Evolutionary conservation across 2,113 vertebrate genomes (phyloP).

Genomic region (Scortum barcoo): DNA sequence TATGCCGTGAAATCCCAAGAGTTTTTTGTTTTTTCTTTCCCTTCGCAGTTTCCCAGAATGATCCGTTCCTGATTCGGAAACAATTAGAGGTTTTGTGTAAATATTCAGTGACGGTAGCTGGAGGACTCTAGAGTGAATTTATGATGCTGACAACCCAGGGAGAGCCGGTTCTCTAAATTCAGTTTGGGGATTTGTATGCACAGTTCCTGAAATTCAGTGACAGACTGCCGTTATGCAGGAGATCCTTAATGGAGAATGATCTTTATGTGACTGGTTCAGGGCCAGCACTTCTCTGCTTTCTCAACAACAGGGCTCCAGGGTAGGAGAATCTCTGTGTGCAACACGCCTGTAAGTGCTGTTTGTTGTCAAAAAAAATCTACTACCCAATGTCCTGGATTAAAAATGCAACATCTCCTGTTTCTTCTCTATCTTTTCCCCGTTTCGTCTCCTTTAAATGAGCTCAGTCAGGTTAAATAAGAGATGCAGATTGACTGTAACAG

Average conservation of each 20-base stretch:
- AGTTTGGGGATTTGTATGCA: conserved; percentile 45
- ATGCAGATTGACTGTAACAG: conserved; percentile 72
- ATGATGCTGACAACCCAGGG: conserved; percentile 27
- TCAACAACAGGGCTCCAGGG: conserved; percentile 68
- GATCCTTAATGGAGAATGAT: conserved; percentile 64
- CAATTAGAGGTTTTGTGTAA: conserved; percentile 52
- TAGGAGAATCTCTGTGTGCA: conserved; percentile 58
- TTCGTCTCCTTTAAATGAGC: conserved; percentile 74
- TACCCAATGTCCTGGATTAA: conserved; percentile 73
- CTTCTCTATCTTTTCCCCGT: conserved; percentile 44
- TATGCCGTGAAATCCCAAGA: conserved; percentile 61
- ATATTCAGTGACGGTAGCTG: conserved; percentile 37
- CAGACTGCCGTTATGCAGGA: conserved; percentile 42
- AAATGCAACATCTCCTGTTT: conserved; percentile 75
- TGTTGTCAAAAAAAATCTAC: conserved; percentile 77
- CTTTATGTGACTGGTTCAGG: conserved; percentile 64
- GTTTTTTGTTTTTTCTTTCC: conserved; percentile 52
- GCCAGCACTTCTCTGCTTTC: conserved; percentile 59
- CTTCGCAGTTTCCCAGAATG: conserved; percentile 44
- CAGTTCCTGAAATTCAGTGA: conserved; percentile 49
- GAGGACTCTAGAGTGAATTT: conserved; percentile 34
- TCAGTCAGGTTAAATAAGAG: conserved; percentile 68
- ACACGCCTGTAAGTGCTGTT: conserved; percentile 79
- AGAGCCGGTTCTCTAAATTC: conserved; percentile 34
- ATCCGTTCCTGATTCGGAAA: conserved; percentile 52